These are phyloP conservation scores for Cephonodes hylas DNA, from an alignment of 2,888 invertebrate species.

Conservation along the genomic window DNA sequence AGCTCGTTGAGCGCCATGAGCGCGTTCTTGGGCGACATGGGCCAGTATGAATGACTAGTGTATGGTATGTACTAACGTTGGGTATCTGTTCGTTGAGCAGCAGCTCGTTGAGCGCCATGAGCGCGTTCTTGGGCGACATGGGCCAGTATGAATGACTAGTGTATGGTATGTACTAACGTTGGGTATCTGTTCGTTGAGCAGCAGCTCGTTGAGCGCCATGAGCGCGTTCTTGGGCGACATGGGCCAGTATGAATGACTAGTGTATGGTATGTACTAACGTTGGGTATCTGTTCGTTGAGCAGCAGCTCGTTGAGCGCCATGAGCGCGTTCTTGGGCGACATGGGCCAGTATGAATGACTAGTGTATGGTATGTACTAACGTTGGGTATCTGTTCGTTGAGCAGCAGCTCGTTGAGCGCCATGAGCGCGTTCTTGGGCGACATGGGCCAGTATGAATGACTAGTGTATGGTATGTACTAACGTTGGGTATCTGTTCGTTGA, in stretches of 20 bases:
- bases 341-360: no score
- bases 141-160: no score
- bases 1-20: slow-evolving; percentile 94
- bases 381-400: slow-evolving; percentile 63
- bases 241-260: no score
- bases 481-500: slow-evolving; percentile 60
- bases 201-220: slow-evolving; percentile 93
- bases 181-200: slow-evolving; percentile 64
- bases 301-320: slow-evolving; percentile 93
- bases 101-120: slow-evolving; percentile 93
- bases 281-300: slow-evolving; percentile 63
- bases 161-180: slow-evolving; percentile 45
- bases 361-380: slow-evolving; percentile 42
- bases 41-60: no score
- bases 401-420: slow-evolving; percentile 92
- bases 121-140: slow-evolving; percentile 90
- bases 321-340: slow-evolving; percentile 91
- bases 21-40: slow-evolving; percentile 91
- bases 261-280: slow-evolving; percentile 43
- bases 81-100: slow-evolving; percentile 68
- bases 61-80: slow-evolving; percentile 44
- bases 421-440: slow-evolving; percentile 91
- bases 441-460: no score
- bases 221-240: slow-evolving; percentile 91
- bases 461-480: slow-evolving; percentile 43